A percentile compares a stretch with the other conserved stretches of the same genome.
Conservation (phyloP, 2,888 invertebrate genomes). For the Drosophila cyrtoloma region DNA sequence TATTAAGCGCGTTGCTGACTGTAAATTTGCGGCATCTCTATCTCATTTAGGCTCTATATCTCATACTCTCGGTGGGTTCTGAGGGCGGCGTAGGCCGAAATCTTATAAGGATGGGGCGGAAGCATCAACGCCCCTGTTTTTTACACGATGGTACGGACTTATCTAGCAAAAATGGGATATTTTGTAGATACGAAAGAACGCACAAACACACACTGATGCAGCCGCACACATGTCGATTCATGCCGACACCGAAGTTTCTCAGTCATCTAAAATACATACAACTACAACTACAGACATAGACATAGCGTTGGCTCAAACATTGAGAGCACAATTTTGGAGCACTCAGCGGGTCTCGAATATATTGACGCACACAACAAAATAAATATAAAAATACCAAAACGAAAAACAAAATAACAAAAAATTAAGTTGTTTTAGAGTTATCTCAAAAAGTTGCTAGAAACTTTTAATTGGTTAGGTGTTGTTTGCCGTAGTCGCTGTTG, state of each 20-base stretch:
- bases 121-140: constrained; percentile 55
- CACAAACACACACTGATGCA: constrained; percentile 4
- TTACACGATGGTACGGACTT: constrained; percentile 42
- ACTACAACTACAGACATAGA: constrained; percentile 19
- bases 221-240: constrained; percentile 9
- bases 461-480: constrained; percentile 72
- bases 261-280: constrained; percentile 30
- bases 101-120: constrained; percentile 30
- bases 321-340: constrained; percentile 44
- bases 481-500: constrained; percentile 36
- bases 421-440: constrained; percentile 72
- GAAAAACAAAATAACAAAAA: constrained; percentile 30
- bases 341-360: constrained; percentile 43
- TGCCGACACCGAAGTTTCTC: constrained; percentile 35
- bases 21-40: constrained; percentile 5
- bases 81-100: constrained; percentile 52
- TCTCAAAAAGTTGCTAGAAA: constrained; percentile 67
- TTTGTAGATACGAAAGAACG: constrained; percentile 46
- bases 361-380: constrained; percentile 28
- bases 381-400: neutral
- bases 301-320: constrained; percentile 16
- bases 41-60: neutral
- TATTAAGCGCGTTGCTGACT: constrained; percentile 48
- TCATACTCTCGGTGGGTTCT: constrained; percentile 15
- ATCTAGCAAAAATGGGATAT: constrained; percentile 58